A percentile compares a stretch with the other conserved stretches of the same genome.
These are phyloP conservation scores for Samia ricini DNA, from an alignment of 1,140 invertebrate genomes.

Conservation along the genomic window DNA sequence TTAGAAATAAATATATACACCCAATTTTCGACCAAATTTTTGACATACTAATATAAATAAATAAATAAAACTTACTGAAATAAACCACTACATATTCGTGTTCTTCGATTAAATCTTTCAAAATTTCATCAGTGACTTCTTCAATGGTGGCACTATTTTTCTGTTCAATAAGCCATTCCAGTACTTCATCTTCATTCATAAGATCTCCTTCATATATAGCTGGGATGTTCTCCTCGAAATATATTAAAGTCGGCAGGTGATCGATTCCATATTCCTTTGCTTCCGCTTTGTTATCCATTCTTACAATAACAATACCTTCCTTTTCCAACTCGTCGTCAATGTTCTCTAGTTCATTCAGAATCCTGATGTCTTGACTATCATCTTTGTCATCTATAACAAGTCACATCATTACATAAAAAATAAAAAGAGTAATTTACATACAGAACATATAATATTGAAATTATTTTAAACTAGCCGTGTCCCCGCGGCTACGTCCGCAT, in stretches of 20 bases:
- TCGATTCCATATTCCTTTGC: constrained; percentile 95
- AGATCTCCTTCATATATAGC: constrained; percentile 95
- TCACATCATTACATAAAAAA: background rate
- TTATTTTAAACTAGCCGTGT: too few relatives aligned
- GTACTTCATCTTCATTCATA: constrained; percentile 93
- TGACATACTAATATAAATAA: background rate
- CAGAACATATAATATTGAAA: background rate
- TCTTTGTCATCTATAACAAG: constrained; percentile 89
- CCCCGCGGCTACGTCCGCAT: too few relatives aligned
- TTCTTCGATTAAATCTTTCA: constrained; percentile 91
- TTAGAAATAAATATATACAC: background rate
- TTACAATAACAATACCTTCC: constrained; percentile 92
- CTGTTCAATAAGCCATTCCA: constrained; percentile 94
- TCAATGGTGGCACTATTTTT: constrained; percentile 95
- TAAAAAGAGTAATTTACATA: background rate
- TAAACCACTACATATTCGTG: constrained; percentile 96
- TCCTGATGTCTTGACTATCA: constrained; percentile 91
- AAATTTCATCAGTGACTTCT: constrained; percentile 95
- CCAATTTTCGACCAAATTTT: background rate
- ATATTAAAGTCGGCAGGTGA: constrained; percentile 91
- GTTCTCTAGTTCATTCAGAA: constrained; percentile 93
- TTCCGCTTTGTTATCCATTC: constrained; percentile 92
- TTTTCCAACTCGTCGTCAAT: constrained; percentile 95
- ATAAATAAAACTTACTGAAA: constrained; percentile 84
- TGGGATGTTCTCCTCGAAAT: constrained; percentile 95